These are phyloP conservation scores for Polylopha cassiicola DNA, from an alignment of 2,888 invertebrate genomes.

Conservation along the genomic window DNA sequence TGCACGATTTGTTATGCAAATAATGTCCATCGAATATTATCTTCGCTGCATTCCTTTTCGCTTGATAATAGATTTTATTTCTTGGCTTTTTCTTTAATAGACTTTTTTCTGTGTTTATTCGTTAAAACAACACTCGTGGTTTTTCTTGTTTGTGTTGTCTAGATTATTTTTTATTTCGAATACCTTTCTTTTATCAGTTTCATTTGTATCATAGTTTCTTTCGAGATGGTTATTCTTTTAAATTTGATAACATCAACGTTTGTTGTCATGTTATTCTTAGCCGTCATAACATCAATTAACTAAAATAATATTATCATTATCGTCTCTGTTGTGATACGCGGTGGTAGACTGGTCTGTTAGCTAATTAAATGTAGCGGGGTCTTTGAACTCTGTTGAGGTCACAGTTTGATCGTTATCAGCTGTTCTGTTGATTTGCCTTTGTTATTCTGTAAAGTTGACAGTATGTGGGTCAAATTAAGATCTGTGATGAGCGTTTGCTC, in stretches of 20 bases:
- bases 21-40: conserved; percentile 4
- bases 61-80: too few relatives aligned
- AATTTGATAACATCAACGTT: conserved; percentile 11
- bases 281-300: conserved; percentile 20
- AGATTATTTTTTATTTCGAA: neutral
- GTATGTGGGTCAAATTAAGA: neutral
- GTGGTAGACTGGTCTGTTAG: conserved; percentile 15
- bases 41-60: conserved; percentile 1
- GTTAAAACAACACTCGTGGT: too few relatives aligned
- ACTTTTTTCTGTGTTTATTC: too few relatives aligned
- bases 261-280: conserved; percentile 10
- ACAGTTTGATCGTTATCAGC: conserved; percentile 39
- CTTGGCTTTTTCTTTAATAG: neutral
- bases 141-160: too few relatives aligned
- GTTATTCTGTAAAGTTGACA: conserved; percentile 10
- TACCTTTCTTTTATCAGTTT: neutral
- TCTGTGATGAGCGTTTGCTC: too few relatives aligned
- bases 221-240: neutral
- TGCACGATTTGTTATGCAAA: conserved; percentile 13
- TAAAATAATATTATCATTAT: conserved; percentile 22
- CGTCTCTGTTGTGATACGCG: conserved; percentile 12
- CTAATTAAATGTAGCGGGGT: conserved; percentile 34
- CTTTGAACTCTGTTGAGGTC: conserved; percentile 39
- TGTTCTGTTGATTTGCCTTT: conserved; percentile 25
- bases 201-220: neutral